Conservation (phyloP, 2,113 vertebrate genomes). For the Oreochromis spilurus region DNA sequence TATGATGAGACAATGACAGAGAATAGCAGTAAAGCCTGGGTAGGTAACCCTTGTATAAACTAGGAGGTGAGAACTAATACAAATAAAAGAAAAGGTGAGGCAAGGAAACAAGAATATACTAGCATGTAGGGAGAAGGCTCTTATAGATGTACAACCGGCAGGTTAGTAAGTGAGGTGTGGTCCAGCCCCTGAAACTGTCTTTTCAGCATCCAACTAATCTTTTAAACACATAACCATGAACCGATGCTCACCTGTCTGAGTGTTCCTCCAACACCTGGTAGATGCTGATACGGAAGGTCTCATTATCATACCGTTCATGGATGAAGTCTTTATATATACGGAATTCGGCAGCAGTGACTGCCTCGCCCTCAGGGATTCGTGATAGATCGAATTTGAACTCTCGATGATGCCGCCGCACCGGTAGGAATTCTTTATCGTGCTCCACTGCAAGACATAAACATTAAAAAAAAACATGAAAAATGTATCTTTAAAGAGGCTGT, state of each 20-base stretch:
- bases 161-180: neutral
- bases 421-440: conserved; percentile 88
- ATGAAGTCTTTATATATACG: conserved; percentile 95
- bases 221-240: neutral
- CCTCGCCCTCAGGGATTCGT: conserved; percentile 91
- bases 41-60: neutral
- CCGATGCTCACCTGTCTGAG: conserved; percentile 76
- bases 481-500: neutral
- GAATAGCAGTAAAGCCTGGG: neutral
- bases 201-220: neutral
- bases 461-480: neutral
- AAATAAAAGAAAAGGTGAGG: neutral
- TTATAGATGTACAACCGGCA: neutral
- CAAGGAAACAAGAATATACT: neutral
- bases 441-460: conserved; percentile 77
- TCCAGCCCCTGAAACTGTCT: neutral
- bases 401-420: conserved; percentile 86
- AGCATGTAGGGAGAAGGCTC: neutral
- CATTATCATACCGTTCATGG: conserved; percentile 86
- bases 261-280: conserved; percentile 96
- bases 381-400: conserved; percentile 94
- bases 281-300: conserved; percentile 91
- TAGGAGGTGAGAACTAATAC: neutral
- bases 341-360: conserved; percentile 92
- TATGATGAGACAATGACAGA: neutral